Base-by-base conservation (phyloP, 2,797 vertebrate genomes). In the Sebastes cheni region DNA sequence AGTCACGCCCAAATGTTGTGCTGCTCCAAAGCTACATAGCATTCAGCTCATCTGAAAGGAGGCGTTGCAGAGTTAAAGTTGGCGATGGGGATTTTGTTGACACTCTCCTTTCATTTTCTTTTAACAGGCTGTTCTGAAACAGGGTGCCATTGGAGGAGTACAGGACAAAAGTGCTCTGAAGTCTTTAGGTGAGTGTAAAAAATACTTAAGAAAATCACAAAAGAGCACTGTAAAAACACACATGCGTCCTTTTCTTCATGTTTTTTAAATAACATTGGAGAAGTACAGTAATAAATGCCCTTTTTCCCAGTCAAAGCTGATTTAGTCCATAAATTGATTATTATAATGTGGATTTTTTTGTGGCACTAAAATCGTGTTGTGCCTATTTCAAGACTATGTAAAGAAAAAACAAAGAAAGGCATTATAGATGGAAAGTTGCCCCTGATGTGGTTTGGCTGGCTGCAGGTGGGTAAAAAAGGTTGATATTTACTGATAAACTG, bases 101-200 rank as follows among this genome's bases (percentile, higher is more conserved):
- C 32, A n/a, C 54, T 72, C n/a, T 83, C 36, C 67, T 80, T 79
- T 81, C 11, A 6, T 65, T 87, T 79, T 88, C 69, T 85, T 83
- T 91, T 70, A 71, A 82, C 84, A 96, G 96, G 95, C 94, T 83
- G 86, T 92, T 92, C 89, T 93, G 50, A 94, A 93, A 88, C 88
- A 88, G 79, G 67, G 67, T 81, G 83, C 89, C 67, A 85, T 85
- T 54, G 84, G 85, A 81, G 82, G 60, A 85, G 79, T 91, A 61
- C 58, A 86, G 77, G 87, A 91, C 73, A 88, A 83, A 81, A 78
- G 80, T 82, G 70, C 79, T 84, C 90, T 82, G 58, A 92, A 79
- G 71, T 80, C 87, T 81, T 75, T 89, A 92, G 93, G 96, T 96
- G 80, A 93, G 87, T 61, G 23, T 74, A 8, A 39, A 34, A 54